Base-by-base conservation (phyloP, 2,113 vertebrate genomes). In the Chitala chitala region DNA sequence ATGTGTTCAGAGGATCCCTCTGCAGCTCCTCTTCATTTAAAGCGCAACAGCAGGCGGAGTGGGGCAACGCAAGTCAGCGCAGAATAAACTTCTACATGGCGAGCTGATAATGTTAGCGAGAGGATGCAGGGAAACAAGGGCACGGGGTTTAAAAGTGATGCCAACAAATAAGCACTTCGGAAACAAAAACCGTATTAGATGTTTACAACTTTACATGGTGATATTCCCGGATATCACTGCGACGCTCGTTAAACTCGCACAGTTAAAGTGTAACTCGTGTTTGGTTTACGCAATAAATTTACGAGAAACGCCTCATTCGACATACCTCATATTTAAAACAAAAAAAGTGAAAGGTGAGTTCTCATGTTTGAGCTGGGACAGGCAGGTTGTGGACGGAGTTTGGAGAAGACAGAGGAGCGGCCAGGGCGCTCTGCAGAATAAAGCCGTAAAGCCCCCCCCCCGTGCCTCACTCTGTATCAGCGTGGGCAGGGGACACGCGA, bases 261-360 rank as follows among this genome's bases (percentile, higher is more conserved):
- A 53, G 33, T 51, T 33, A 42, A 59, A 46, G 56, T 15, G 10
- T 56, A 46, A 22, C 55, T 64, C 10, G 17, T 69, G 3, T n/a
- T n/a, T n/a, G 17, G 33, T 38, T 63, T 63, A 38, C 58, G 22
- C n/a, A 13, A 50, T 12, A 31, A 63, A 63, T 38, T 5, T 22
- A 54, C 54, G 40, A 69, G 61, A 54, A 75, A 65, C 74, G 55
- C 40, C 55, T 76, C 48, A 29, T 59, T 31, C 68, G 46, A 66
- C 74, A 61, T 69, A 36, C 31, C 74, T 29, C 38, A n/a, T 56
- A 50, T 65, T 54, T 40, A 42, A 36, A 53, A 15, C 48, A 40
- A 44, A 24, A 29, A 58, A 69, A 53, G 53, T 40, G 66, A 36
- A 22, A 66, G 50, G 53, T 5, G n/a, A n/a, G 12, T 20, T 20